Base-by-base conservation (phyloP, 2,113 vertebrate genomes). In the Pachyramphus minor region DNA sequence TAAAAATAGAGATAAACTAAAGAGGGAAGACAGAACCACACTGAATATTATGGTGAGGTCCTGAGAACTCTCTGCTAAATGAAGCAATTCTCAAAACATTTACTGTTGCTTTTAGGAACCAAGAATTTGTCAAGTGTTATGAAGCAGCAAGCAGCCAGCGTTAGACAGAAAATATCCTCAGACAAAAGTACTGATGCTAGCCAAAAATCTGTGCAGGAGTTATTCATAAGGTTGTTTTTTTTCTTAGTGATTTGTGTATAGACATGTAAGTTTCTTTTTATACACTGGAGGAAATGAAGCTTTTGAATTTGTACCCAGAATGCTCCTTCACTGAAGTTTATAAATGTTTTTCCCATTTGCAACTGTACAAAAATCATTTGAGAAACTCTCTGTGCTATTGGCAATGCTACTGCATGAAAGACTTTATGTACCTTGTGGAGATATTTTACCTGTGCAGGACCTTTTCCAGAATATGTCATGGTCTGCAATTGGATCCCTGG, bases 101-200 rank as follows among this genome's bases (percentile, higher is more conserved):
- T 97, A 96, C 4, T 25, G 78, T 75, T 97, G 82, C 89, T 97
- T 98, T 97, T 96, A 98, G 92, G 90, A 97, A 96, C 84, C 31
- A 90, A 93, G 96, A 95, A 95, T 97, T 97, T 97, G 84, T 97
- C 97, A 97, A 97, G 80, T 89, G 95, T 95, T 96, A 86, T 82
- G 93, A 95, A 97, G 91, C 95, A 96, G 85, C 63, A 71, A 94
- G 95, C 80, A 78, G 89, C 87, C 92, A 93, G 92, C 95, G 67
- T 84, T 81, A 84, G 95, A 94, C 39, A 94, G 64, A 94, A 97
- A 97, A 97, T 87, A 55, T 93, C 93, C 95, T 89, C 75, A 84
- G 93, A 85, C 93, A 89, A 97, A 97, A 94, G 55, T 64, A 84
- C 58, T 3, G n/a, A 91, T 74, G 77, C 67, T 86, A 60, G 87